A percentile compares a stretch with the other conserved stretches of the same genome.
Evolutionary conservation across 2,888 invertebrate genomes (phyloP).

Genomic region (Leptothorax acervorum): DNA sequence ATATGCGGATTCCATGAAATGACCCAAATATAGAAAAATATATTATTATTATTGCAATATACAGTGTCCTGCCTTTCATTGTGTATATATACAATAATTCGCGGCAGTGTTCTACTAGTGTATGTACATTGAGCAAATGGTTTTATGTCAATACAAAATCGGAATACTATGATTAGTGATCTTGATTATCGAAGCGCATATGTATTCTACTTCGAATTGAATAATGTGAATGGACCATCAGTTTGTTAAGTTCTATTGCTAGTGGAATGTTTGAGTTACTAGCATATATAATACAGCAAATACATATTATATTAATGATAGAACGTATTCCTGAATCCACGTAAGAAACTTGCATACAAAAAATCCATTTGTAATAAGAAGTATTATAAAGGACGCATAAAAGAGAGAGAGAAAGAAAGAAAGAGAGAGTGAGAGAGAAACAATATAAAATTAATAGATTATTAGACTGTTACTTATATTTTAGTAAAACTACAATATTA

Average conservation of each 20-base stretch:
- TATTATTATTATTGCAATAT: not conserved
- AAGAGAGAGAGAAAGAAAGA: not conserved
- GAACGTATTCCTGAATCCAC: slow-evolving; percentile 2
- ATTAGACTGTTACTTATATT: not conserved
- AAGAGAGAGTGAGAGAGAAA: not conserved
- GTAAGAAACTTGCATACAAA: not conserved
- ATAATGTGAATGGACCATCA: slow-evolving; percentile 16
- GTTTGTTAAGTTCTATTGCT: slow-evolving; percentile 16
- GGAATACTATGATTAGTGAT: slow-evolving; percentile 62
- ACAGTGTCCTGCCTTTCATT: not conserved
- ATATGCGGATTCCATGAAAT: too few relatives aligned
- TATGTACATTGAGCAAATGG: not conserved
- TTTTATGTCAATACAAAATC: slow-evolving; percentile 33
- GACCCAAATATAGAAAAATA: slow-evolving; percentile 14
- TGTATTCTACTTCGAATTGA: slow-evolving; percentile 37
- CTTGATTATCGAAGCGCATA: slow-evolving; percentile 56
- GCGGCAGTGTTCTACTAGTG: not conserved
- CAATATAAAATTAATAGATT: not conserved
- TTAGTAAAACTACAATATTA: not conserved
- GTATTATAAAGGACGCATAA: not conserved
- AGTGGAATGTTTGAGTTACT: not conserved
- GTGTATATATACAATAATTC: not conserved
- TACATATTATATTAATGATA: not conserved
- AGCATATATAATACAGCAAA: not conserved
- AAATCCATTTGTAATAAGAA: not conserved